Conservation (phyloP, 1,140 invertebrate genomes). For the Neomicropteryx cornuta region DNA sequence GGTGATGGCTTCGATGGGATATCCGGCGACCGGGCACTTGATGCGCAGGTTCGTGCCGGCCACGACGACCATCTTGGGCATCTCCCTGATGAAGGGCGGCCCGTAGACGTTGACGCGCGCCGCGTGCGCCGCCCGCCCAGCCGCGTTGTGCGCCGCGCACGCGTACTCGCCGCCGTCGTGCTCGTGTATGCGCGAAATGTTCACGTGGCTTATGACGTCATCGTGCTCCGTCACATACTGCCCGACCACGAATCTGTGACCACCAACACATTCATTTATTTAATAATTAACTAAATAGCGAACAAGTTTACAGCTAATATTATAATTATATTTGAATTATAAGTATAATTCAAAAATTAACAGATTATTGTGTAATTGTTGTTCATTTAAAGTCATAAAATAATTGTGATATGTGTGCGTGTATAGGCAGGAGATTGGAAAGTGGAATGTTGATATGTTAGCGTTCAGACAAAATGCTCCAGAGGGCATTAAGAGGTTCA, state of each 20-base stretch:
- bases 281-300: constrained; percentile 1
- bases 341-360: no score
- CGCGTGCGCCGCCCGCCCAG: constrained; percentile 62
- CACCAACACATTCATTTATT: background rate
- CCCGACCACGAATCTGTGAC: constrained; percentile 72
- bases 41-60: constrained; percentile 76
- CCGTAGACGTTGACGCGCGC: constrained; percentile 88
- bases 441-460: no score
- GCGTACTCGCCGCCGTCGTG: constrained; percentile 88
- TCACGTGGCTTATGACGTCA: constrained; percentile 89
- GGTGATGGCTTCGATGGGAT: constrained; percentile 76
- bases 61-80: constrained; percentile 84
- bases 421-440: no score
- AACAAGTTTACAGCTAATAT: no score
- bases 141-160: constrained; percentile 75
- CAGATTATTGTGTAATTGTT: no score
- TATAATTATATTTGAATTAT: background rate
- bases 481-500: no score
- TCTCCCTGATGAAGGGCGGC: constrained; percentile 75
- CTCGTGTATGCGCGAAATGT: constrained; percentile 77
- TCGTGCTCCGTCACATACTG: constrained; percentile 87
- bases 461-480: no score
- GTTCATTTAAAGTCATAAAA: background rate
- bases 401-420: background rate
- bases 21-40: constrained; percentile 87